phyloP scores from a whole-genome alignment of 2,113 vertebrate genomes.

The Calidris pugnax region DNA sequence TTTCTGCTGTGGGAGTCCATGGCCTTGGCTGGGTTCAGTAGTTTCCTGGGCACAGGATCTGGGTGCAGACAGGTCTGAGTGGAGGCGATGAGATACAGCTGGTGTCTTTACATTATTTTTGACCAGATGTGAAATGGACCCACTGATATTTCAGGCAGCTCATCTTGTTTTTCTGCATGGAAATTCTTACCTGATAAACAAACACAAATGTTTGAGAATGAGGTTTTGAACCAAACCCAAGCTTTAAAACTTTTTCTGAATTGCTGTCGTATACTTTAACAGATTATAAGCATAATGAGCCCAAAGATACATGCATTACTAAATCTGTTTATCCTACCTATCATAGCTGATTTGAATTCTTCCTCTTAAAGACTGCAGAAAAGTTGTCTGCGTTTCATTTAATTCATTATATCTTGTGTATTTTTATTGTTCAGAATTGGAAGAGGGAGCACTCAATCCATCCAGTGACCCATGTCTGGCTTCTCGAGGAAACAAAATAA shows the following conservation, averaged over 20 bases:
- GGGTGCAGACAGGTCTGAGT: neutral
- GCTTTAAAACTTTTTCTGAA: neutral
- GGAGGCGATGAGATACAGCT: neutral
- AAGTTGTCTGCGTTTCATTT: neutral
- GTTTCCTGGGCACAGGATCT: neutral
- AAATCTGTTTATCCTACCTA: neutral
- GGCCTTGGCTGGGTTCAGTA: neutral
- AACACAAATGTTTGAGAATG: neutral
- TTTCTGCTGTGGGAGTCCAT: neutral
- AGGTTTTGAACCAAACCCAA: neutral
- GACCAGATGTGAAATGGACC: neutral
- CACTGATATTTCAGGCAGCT: neutral
- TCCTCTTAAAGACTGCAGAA: neutral
- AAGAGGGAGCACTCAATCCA: neutral
- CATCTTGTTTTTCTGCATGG: neutral
- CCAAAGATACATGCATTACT: neutral
- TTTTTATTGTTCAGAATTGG: neutral
- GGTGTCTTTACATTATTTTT: neutral
- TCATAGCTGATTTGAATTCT: neutral
- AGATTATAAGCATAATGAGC: neutral
- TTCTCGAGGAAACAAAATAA: neutral
- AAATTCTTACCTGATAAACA: neutral
- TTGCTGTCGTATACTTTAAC: neutral
- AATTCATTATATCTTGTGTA: neutral
- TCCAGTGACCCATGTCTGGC: neutral